These are phyloP conservation scores for Peromyscus nudipes DNA, from an alignment of 2,797 vertebrate species.

Conservation along the genomic window DNA sequence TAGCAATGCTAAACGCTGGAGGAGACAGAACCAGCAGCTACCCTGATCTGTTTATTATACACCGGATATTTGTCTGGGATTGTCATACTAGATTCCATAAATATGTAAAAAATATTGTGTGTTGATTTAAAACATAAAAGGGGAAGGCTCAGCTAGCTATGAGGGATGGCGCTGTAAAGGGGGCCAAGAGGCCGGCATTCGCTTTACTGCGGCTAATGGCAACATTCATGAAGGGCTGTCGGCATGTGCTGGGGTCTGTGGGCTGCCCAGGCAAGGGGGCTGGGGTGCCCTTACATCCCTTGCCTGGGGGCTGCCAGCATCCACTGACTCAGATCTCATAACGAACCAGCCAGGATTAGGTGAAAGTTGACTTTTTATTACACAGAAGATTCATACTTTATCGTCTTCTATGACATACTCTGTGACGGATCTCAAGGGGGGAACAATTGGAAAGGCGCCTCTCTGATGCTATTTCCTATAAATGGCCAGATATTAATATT, in stretches of 20 bases:
- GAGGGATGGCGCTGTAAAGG: neutral
- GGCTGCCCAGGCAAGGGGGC: neutral
- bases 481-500: conserved; percentile 29
- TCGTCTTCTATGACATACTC: neutral
- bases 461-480: conserved; percentile 39
- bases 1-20: neutral
- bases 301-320: neutral
- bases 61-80: neutral
- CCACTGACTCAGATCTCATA: neutral
- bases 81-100: neutral
- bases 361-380: neutral
- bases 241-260: neutral
- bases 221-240: neutral
- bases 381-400: neutral
- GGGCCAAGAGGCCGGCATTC: neutral
- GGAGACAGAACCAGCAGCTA: neutral
- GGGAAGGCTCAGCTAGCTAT: neutral
- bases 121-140: neutral
- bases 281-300: neutral
- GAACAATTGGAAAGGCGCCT: neutral
- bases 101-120: neutral
- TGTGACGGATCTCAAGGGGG: neutral
- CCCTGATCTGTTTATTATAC: neutral
- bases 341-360: neutral
- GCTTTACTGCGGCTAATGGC: neutral